Base-by-base conservation (phyloP, 1,140 invertebrate genomes). In the roundworm (Caenorhabditis elegans) region DNA sequence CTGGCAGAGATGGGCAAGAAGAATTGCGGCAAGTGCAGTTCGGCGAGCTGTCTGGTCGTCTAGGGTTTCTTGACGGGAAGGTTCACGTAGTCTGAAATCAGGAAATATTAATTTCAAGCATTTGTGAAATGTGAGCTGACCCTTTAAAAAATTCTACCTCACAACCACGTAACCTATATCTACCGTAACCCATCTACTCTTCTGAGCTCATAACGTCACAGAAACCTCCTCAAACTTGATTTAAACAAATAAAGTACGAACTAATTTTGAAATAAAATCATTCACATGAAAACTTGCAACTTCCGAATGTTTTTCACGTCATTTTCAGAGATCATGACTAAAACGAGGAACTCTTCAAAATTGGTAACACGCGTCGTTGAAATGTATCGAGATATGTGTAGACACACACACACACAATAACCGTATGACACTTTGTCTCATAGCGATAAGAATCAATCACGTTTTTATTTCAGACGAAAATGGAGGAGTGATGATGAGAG, bases 1-100 rank as follows among this genome's bases (percentile, higher is more conserved):
- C 49, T 86, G 85, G 46, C 84, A 85, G 4, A 85, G 55, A 24
- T 85, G 83, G 19, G 85, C 46, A 2, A 85, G 76, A 22, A 85
- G 34, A 46, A 85, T 86, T 2, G 85, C 85, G 2, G 85, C 80
- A 43, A 70, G 60, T 10, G 60, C 60, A 5, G 60, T 70, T 4
- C 60, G 60, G 11, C 60, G 60, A 4, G 60, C 60, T 11, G 60
- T 70, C 28, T 70, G 34, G n/a, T 70, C 60, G 3, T 70, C 60
- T 0, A 70, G 10, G 8, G 60, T 70, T 19, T 70, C 60, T 19
- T 70, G 60, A n/a, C 28, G 60, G 5, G 60, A 70, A 31, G 60
- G 60, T 19, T 70, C 60, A 4, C 60, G 60, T 24, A 70, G 31
- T 43, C 60, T 70, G 34, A 43, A 70, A 60, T 11, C 3, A 28